Conservation (phyloP, 2,113 vertebrate species). For the Nannobrachium achirus region DNA sequence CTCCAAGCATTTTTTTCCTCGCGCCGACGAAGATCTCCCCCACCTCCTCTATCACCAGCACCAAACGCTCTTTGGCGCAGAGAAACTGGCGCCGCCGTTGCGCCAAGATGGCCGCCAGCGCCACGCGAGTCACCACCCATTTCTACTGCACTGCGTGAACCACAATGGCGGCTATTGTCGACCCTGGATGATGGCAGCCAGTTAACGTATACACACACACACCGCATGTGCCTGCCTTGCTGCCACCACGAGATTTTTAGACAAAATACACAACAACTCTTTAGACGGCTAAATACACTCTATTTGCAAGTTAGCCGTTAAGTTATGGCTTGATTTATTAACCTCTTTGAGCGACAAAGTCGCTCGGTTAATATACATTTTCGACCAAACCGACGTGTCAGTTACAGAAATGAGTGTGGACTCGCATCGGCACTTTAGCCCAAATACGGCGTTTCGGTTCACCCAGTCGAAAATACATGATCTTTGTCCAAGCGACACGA, state of each 20-base stretch:
- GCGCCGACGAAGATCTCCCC: slow-evolving; percentile 55
- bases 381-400: no score
- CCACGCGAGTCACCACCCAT: slow-evolving; percentile 74
- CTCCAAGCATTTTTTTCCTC: slow-evolving; percentile 68
- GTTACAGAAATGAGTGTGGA: not conserved
- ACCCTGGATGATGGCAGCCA: slow-evolving; percentile 36
- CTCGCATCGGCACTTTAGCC: not conserved
- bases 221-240: slow-evolving; percentile 53
- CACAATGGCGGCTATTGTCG: slow-evolving; percentile 77
- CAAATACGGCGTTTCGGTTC: no score
- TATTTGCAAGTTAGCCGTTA: no score
- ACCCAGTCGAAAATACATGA: no score
- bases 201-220: slow-evolving; percentile 25
- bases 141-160: slow-evolving; percentile 79
- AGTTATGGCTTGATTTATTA: no score
- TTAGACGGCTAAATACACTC: not conserved
- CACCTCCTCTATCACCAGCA: slow-evolving; percentile 35
- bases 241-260: slow-evolving; percentile 18
- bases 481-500: no score
- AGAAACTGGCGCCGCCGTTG: slow-evolving; percentile 78
- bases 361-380: no score
- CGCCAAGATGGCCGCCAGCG: slow-evolving; percentile 82
- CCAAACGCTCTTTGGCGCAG: slow-evolving; percentile 76
- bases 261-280: not conserved
- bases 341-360: no score